Evolutionary conservation across 2,888 invertebrate genomes (phyloP).

Genomic region (Xylota segnis): DNA sequence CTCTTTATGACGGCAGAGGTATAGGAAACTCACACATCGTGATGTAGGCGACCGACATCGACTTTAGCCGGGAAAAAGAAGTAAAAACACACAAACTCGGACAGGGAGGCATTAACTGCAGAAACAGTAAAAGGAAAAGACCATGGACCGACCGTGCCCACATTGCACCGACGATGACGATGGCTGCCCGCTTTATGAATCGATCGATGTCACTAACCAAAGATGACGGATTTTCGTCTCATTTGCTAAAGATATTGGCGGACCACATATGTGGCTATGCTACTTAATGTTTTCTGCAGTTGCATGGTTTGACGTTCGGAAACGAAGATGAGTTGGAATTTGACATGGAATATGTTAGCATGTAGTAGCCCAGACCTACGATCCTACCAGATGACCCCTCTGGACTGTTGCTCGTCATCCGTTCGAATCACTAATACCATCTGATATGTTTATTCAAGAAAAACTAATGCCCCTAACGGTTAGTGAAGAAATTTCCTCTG

Average conservation of each 20-base stretch:
- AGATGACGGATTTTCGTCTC: slow-evolving; percentile 84
- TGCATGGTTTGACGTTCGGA: not conserved
- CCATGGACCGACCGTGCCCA: slow-evolving; percentile 48
- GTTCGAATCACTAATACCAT: slow-evolving; percentile 18
- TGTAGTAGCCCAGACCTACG: no score
- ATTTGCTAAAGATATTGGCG: slow-evolving; percentile 83
- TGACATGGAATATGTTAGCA: not conserved
- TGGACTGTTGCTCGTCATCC: not conserved
- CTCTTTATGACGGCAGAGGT: slow-evolving; percentile 3
- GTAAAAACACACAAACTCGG: slow-evolving; percentile 1
- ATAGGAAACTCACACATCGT: slow-evolving; percentile 35
- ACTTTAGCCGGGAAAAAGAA: slow-evolving; percentile 28
- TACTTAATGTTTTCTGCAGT: slow-evolving; percentile 78
- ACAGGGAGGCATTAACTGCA: slow-evolving; percentile 29
- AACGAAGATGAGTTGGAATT: not conserved
- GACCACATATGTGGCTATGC: slow-evolving; percentile 83
- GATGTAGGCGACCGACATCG: slow-evolving; percentile 61
- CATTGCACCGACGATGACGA: slow-evolving; percentile 3
- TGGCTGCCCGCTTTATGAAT: slow-evolving; percentile 62
- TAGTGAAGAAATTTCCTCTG: slow-evolving; percentile 11
- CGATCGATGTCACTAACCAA: slow-evolving; percentile 79
- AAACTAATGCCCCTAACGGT: slow-evolving; percentile 70
- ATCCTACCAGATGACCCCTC: not conserved
- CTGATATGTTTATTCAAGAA: slow-evolving; percentile 55
- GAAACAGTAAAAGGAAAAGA: slow-evolving; percentile 21